Percentiles rank a stretch among this genome's conserved stretches.
These are phyloP conservation scores for Periparus ater DNA, from an alignment of 2,797 vertebrate genomes.

Conservation along the genomic window DNA sequence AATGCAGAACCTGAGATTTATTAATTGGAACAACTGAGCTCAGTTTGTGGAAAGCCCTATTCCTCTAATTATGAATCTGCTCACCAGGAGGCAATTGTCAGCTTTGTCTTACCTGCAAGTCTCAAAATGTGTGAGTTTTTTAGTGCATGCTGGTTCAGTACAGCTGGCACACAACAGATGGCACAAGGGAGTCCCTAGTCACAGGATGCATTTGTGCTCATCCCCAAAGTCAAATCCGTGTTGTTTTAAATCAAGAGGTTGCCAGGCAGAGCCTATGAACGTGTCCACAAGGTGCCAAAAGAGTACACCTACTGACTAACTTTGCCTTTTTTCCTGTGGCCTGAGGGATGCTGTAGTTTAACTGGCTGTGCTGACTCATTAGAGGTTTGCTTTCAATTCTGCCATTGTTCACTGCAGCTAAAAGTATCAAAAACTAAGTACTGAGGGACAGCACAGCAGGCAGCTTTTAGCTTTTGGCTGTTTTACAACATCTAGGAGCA, in stretches of 20 bases:
- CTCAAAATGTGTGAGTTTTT: not conserved
- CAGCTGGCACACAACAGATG: conserved; percentile 44
- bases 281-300: not conserved
- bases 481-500: not conserved
- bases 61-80: not conserved
- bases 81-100: not conserved
- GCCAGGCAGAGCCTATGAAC: not conserved
- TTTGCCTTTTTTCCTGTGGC: not conserved
- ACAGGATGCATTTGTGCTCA: not conserved
- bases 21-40: not conserved
- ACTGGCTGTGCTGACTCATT: not conserved
- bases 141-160: not conserved
- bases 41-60: not conserved
- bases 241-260: not conserved
- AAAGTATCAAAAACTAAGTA: not conserved
- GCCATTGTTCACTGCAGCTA: not conserved
- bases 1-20: not conserved
- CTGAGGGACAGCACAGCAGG: not conserved
- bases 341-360: not conserved
- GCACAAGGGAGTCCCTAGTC: not conserved
- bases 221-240: not conserved
- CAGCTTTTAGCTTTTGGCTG: not conserved
- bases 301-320: not conserved
- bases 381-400: not conserved
- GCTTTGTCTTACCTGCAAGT: conserved; percentile 16